These are phyloP conservation scores for Balearica regulorum DNA, from an alignment of 2,797 vertebrate species.

Conservation along the genomic window DNA sequence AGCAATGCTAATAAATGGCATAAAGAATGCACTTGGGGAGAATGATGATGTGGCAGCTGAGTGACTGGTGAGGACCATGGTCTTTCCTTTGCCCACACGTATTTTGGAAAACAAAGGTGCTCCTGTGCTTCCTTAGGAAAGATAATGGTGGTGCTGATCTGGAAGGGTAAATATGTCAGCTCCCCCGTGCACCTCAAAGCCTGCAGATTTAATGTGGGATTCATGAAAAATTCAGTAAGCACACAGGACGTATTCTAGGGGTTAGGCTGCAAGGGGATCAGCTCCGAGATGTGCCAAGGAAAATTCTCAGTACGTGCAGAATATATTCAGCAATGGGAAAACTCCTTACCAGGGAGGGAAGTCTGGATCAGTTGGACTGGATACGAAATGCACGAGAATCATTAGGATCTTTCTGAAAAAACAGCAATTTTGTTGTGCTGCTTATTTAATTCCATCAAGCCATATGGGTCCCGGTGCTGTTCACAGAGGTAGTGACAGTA, in stretches of 20 bases:
- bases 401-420: neutral
- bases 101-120: slow-evolving; percentile 25
- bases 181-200: slow-evolving; percentile 12
- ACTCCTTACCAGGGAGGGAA: neutral
- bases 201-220: slow-evolving; percentile 38
- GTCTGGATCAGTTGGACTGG: neutral
- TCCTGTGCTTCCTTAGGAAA: slow-evolving; percentile 17
- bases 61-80: neutral
- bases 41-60: slow-evolving; percentile 33
- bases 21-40: slow-evolving; percentile 22
- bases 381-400: neutral
- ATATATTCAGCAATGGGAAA: neutral
- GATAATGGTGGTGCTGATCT: neutral
- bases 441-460: neutral
- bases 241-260: slow-evolving; percentile 4
- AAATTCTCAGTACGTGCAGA: neutral
- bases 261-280: neutral
- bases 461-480: neutral
- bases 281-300: neutral
- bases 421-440: neutral
- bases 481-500: slow-evolving; percentile 10
- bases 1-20: slow-evolving; percentile 44
- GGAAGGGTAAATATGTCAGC: slow-evolving; percentile 39
- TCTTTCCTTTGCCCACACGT: neutral
- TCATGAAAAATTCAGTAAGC: slow-evolving; percentile 41